These are phyloP conservation scores for Chaenogobius annularis DNA, from an alignment of 2,113 vertebrate species.

Conservation along the genomic window DNA sequence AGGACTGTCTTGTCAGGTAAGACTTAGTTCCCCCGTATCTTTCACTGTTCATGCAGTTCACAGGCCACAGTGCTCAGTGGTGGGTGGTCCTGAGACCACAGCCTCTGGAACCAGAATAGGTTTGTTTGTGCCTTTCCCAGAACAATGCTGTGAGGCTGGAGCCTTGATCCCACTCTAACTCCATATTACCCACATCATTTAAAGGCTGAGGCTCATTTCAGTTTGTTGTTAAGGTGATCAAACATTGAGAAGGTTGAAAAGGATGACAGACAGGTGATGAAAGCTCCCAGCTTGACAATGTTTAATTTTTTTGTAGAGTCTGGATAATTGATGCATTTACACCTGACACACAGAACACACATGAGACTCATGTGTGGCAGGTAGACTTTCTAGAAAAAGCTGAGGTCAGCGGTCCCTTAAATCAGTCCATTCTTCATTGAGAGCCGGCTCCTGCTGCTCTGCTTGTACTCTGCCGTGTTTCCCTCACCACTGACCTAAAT, in stretches of 20 bases:
- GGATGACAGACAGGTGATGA: slow-evolving; percentile 53
- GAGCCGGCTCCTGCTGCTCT: slow-evolving; percentile 53
- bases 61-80: not conserved
- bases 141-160: not conserved
- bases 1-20: not conserved
- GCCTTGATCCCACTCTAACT: not conserved
- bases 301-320: slow-evolving; percentile 53
- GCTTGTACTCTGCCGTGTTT: slow-evolving; percentile 55
- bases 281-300: slow-evolving; percentile 42
- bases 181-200: slow-evolving; percentile 4
- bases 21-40: not conserved
- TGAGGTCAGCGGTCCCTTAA: slow-evolving; percentile 54
- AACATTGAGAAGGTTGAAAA: slow-evolving; percentile 42
- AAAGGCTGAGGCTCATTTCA: slow-evolving; percentile 36
- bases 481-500: slow-evolving; percentile 64
- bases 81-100: slow-evolving; percentile 50
- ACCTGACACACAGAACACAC: slow-evolving; percentile 27
- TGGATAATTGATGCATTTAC: slow-evolving; percentile 31
- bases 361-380: slow-evolving; percentile 51
- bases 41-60: not conserved
- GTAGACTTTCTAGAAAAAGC: slow-evolving; percentile 34
- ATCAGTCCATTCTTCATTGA: slow-evolving; percentile 64
- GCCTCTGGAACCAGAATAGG: slow-evolving; percentile 30
- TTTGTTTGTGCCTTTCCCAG: slow-evolving; percentile 15
- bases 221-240: slow-evolving; percentile 46